Evolutionary conservation across 2,113 vertebrate genomes (phyloP).

Genomic region (Scalopus aquaticus): DNA sequence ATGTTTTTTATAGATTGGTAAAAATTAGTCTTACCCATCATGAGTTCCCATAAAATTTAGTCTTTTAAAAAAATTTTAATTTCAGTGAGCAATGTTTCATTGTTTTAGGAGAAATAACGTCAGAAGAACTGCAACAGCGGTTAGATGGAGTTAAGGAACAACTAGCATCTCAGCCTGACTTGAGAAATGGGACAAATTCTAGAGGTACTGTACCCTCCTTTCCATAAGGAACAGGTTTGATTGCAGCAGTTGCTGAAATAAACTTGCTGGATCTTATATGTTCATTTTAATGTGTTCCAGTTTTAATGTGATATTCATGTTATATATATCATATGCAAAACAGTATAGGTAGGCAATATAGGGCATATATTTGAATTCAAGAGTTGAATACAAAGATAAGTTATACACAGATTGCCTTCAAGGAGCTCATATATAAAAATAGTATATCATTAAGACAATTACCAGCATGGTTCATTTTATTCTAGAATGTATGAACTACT

Average conservation of each 20-base stretch:
- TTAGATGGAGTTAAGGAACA: constrained; percentile 93
- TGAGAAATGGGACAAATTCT: constrained; percentile 84
- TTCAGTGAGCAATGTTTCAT: constrained; percentile 31
- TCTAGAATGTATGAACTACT: neutral
- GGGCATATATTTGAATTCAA: neutral
- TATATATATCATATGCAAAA: neutral
- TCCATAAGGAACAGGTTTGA: neutral
- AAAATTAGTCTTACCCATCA: constrained; percentile 35
- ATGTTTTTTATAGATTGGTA: neutral
- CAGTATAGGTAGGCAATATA: neutral
- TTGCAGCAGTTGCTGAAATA: neutral
- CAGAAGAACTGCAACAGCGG: constrained; percentile 94
- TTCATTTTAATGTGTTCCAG: constrained; percentile 14
- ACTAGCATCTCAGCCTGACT: constrained; percentile 87
- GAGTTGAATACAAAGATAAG: neutral
- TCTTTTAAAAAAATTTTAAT: neutral
- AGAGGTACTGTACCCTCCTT: constrained; percentile 76
- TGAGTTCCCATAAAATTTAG: constrained; percentile 29
- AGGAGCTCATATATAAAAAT: neutral
- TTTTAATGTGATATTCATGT: constrained; percentile 5
- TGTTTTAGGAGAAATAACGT: constrained; percentile 94
- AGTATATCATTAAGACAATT: neutral
- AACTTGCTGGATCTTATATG: neutral
- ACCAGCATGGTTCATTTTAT: constrained; percentile 1
- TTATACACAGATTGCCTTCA: neutral